Base-by-base conservation (phyloP, 2,113 vertebrate genomes). In the Lamprologus ornatipinnis region DNA sequence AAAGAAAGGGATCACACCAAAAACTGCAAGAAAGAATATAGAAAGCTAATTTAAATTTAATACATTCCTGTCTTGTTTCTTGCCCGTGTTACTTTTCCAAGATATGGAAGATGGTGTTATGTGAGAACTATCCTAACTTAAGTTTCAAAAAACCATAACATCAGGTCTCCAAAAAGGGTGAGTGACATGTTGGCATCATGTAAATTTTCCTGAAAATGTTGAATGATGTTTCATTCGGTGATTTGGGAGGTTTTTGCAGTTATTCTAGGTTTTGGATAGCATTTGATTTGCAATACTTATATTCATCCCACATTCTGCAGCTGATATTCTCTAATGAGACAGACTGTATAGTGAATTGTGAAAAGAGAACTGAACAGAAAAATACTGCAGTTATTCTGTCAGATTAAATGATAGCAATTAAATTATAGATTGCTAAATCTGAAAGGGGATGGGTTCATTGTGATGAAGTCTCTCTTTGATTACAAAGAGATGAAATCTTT, bases 401-500 rank as follows among this genome's bases (percentile, higher is more conserved):
- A 92, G 92, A 96, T 95, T 94, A 93, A 95, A 92, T 93, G 83
- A 95, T 87, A 84, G 86, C 93, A 94, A 94, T 95, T 96, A 92
- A 95, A 96, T 95, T 94, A 95, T 94, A 88, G 86, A 95, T 95
- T 93, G 89, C 85, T 94, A 88, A 93, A 93, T 92, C 91, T 87
- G 91, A 95, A 95, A 93, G 93, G 84, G 91, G 93, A 94, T 91
- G 91, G 83, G 90, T 93, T 95, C 89, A 92, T 94, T 92, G 91
- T 88, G n/a, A 57, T 85, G 86, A 94, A 88, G 89, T 58, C 83
- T 89, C 78, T 86, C 80, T 90, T 58, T 90, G 93, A 93, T 95
- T 93, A 91, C 85, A 93, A 91, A 90, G 88, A 85, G 68, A 89
- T 88, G 49, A 87, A 93, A 92, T 92, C 84, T 93, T 90, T 93